Conservation (phyloP, 2,797 vertebrate genomes). For the Chelon labrosus region DNA sequence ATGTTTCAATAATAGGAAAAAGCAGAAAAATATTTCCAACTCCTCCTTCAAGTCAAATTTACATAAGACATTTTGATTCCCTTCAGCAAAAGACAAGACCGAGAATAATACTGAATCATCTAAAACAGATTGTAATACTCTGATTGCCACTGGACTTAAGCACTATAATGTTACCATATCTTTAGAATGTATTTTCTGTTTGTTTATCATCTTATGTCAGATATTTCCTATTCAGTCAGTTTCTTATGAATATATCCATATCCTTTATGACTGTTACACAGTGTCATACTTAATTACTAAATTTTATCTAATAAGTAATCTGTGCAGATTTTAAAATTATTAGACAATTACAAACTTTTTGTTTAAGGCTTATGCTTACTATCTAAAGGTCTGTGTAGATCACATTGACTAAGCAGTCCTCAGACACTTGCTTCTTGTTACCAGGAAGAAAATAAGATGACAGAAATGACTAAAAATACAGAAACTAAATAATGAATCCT, state of each 20-base stretch:
- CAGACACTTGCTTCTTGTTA: background rate
- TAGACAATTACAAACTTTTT: too few species aligned
- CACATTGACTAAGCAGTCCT: background rate
- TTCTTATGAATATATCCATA: too few species aligned
- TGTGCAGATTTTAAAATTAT: background rate
- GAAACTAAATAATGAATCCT: background rate
- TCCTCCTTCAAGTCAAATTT: slow-evolving; percentile 2
- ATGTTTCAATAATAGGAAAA: background rate
- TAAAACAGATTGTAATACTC: background rate
- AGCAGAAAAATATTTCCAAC: background rate
- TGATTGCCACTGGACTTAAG: background rate
- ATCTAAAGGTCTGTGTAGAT: background rate
- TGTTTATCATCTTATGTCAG: background rate
- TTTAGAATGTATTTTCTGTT: background rate
- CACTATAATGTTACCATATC: background rate
- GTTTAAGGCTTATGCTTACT: background rate
- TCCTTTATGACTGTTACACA: too few species aligned
- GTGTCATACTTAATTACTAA: too few species aligned
- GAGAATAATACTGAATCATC: background rate
- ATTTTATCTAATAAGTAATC: background rate
- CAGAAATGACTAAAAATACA: background rate
- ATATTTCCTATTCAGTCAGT: background rate
- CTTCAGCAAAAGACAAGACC: background rate
- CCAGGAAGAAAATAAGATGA: background rate
- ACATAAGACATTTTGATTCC: background rate